Conservation (phyloP, 1,140 invertebrate species). For the Drosophila varians region DNA sequence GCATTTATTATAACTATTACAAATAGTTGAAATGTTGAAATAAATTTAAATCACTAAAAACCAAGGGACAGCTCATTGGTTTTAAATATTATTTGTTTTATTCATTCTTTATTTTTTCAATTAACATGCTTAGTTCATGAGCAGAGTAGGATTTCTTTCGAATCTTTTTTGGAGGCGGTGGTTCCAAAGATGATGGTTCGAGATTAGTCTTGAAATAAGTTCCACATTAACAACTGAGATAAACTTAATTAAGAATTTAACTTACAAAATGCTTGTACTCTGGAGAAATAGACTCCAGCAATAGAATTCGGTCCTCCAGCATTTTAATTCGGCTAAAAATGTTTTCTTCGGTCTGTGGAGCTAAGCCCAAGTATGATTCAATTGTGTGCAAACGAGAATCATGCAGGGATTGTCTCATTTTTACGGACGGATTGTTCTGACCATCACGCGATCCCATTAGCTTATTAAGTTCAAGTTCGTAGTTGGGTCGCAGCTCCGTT, state of each 20-base stretch:
- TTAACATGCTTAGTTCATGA: slow-evolving; percentile 14
- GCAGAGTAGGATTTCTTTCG: slow-evolving; percentile 37
- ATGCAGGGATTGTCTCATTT: slow-evolving; percentile 10
- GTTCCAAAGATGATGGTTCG: slow-evolving; percentile 3
- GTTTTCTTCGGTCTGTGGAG: slow-evolving; percentile 84
- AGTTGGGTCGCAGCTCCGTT: slow-evolving; percentile 72
- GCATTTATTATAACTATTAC: slow-evolving; percentile 65
- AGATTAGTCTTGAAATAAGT: slow-evolving; percentile 39
- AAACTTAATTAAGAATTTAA: neutral
- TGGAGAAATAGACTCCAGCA: slow-evolving; percentile 88
- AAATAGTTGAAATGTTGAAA: slow-evolving; percentile 69
- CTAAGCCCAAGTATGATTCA: slow-evolving; percentile 51
- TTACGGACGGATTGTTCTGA: slow-evolving; percentile 22
- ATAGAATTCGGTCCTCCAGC: slow-evolving; percentile 87
- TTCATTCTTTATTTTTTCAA: slow-evolving; percentile 20
- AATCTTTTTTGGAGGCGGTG: slow-evolving; percentile 2
- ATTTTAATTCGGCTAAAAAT: slow-evolving; percentile 87
- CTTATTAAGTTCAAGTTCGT: slow-evolving; percentile 64
- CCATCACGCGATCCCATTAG: slow-evolving; percentile 85
- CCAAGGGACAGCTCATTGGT: slow-evolving; percentile 18
- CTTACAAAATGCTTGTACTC: slow-evolving; percentile 88
- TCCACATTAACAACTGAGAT: neutral
- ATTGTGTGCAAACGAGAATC: slow-evolving; percentile 48
- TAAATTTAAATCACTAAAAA: slow-evolving; percentile 54
- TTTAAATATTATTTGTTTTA: slow-evolving; percentile 3